Evolutionary conservation across 1,140 invertebrate genomes (phyloP).

Genomic region (Phenacoccus solenopsis): DNA sequence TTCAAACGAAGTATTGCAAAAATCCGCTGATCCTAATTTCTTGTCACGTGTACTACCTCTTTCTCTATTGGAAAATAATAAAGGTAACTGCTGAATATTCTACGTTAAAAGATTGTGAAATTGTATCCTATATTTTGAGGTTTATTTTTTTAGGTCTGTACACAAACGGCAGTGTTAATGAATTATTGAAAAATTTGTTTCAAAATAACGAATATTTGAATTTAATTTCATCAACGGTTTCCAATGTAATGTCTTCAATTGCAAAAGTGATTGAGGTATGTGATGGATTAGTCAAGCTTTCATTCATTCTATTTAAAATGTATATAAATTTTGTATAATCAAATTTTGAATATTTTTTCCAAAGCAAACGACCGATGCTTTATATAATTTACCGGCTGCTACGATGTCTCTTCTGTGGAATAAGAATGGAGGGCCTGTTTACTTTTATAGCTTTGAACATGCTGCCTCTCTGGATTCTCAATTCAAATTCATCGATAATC

Average conservation of each 20-base stretch:
- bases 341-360: neutral
- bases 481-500: neutral
- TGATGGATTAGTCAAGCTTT: neutral
- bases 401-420: slow-evolving; percentile 51
- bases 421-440: slow-evolving; percentile 40
- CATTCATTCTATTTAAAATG: too few relatives aligned
- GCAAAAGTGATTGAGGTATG: slow-evolving; percentile 27
- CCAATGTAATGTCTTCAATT: slow-evolving; percentile 10
- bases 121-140: too few relatives aligned
- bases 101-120: too few relatives aligned
- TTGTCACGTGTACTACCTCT: neutral
- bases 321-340: too few relatives aligned
- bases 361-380: slow-evolving; percentile 43
- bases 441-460: slow-evolving; percentile 60
- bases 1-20: neutral
- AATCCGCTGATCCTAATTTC: neutral
- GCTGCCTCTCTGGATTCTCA: slow-evolving; percentile 28
- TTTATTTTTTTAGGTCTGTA: slow-evolving; percentile 26
- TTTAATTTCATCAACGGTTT: slow-evolving; percentile 22
- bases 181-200: slow-evolving; percentile 25
- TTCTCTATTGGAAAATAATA: slow-evolving; percentile 1
- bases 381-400: slow-evolving; percentile 60
- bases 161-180: slow-evolving; percentile 24
- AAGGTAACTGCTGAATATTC: neutral
- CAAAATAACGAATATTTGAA: slow-evolving; percentile 26